Evolutionary conservation across 2,888 invertebrate genomes (phyloP), one percentile per base, ranked within the genome.

Genomic region (Cremastobaeus sp.): DNA sequence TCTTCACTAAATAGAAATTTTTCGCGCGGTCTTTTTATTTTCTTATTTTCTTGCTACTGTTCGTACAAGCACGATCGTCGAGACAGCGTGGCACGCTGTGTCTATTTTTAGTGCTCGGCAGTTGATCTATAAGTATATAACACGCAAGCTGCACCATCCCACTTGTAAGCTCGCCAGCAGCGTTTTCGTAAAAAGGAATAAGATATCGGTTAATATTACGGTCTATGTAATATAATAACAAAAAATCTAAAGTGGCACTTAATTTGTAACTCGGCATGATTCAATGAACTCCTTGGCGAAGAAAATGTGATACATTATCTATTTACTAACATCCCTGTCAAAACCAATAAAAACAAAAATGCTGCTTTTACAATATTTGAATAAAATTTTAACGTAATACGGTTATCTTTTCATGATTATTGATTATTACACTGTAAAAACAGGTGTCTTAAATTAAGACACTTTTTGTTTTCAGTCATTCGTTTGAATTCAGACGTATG

Each of bases 51-150:
- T n/a, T n/a, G 50, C 62, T 62, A 62, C 62, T 17, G 50, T 62
- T 37, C 47, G 47, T 50, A 39, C 32, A 41, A 50, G 21, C 50
- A 41, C 50, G 32, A 30, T 41, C 41, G 41, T 17, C 45, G 64
- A 65, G 64, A 65, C 64, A 54, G 45, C 64, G 64, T 54, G 64
- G 64, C 54, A 65, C 45, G 28, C 37, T 18, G 45, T 43, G 32
- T 54, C 54, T 65, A 62, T 62, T 62, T 50, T 50, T 50, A 48
- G 62, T 21, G 9, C 62, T 41, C 39, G 2, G 50, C 50, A 41
- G 39, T 50, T 62, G 62, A 62, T 50, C 62, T 62, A 62, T 50
- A 62, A 62, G 62, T 62, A 50, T 50, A 62, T 37, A 50, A 50
- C 50, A 62, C 50, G 62, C 62, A 35, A 59, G 18, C 39, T 30